Percentiles rank a stretch among this genome's conserved stretches.
Evolutionary conservation across 2,888 invertebrate species (phyloP).

Genomic region (Drosophila merina): DNA sequence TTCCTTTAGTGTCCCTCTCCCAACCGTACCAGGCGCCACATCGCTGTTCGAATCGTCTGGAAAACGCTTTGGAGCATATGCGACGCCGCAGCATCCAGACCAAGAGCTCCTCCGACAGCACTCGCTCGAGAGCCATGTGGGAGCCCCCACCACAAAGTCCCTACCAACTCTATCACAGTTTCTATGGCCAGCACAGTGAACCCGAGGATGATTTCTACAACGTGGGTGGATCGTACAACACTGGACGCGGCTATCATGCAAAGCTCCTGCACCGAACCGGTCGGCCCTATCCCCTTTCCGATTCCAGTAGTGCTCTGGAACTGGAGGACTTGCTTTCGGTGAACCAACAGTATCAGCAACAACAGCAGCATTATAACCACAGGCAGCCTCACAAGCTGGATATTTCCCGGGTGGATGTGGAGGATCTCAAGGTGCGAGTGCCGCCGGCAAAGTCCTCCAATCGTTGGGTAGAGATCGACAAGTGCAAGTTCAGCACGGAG

Average conservation of each 20-base stretch:
- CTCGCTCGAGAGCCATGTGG: constrained; percentile 70
- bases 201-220: constrained; percentile 73
- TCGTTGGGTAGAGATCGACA: constrained; percentile 89
- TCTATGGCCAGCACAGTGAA: constrained; percentile 77
- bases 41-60: constrained; percentile 88
- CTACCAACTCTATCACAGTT: constrained; percentile 81
- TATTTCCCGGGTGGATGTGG: constrained; percentile 78
- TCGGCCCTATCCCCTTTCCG: constrained; percentile 49
- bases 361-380: constrained; percentile 40
- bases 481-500: constrained; percentile 90
- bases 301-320: constrained; percentile 52
- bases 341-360: constrained; percentile 37
- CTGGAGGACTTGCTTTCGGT: constrained; percentile 61
- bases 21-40: constrained; percentile 84
- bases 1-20: constrained; percentile 35
- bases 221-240: constrained; percentile 43
- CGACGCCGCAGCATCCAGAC: constrained; percentile 81
- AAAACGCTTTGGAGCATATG: constrained; percentile 88
- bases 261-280: constrained; percentile 67
- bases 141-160: constrained; percentile 76
- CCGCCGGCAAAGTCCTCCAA: constrained; percentile 87
- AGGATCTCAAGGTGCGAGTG: constrained; percentile 85
- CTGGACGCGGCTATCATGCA: constrained; percentile 68
- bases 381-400: constrained; percentile 75
- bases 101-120: constrained; percentile 54